A percentile compares a stretch with the other conserved stretches of the same genome.
These are phyloP conservation scores for Tricholaema leucomelas DNA, from an alignment of 2,113 vertebrate species.

Conservation along the genomic window DNA sequence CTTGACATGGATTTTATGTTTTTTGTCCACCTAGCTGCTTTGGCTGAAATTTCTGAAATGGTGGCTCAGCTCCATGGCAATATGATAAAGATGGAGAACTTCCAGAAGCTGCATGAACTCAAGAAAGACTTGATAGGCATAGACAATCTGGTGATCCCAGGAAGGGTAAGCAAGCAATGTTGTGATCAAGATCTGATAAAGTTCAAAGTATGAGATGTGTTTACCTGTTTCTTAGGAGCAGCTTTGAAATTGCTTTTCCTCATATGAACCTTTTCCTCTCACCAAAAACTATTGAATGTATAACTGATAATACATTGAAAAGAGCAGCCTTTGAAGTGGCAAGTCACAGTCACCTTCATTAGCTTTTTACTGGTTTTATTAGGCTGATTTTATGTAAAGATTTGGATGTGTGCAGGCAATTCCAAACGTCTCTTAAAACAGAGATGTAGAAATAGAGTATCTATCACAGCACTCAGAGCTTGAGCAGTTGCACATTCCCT, in stretches of 20 bases:
- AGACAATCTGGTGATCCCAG: conserved; percentile 88
- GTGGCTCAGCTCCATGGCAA: conserved; percentile 88
- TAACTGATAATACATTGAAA: background rate
- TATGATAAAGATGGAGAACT: conserved; percentile 96
- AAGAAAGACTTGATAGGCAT: conserved; percentile 94
- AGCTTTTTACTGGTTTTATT: background rate
- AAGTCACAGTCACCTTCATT: background rate
- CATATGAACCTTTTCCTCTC: background rate
- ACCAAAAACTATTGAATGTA: background rate
- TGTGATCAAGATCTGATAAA: background rate
- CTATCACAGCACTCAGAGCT: background rate
- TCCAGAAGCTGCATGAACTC: conserved; percentile 95
- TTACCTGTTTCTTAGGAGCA: background rate
- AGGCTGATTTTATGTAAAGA: background rate
- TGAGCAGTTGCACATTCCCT: background rate
- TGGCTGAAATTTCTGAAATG: conserved; percentile 93
- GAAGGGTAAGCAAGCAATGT: conserved; percentile 79
- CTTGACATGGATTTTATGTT: background rate
- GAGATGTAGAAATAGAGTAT: background rate
- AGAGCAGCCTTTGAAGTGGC: background rate
- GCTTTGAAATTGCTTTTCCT: background rate
- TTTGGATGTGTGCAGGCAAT: background rate
- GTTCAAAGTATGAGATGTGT: background rate
- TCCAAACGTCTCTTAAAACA: background rate
- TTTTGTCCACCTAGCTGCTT: conserved; percentile 80